Conservation (phyloP, 2,797 vertebrate species). For the Ctenochaetus hawaiiensis region DNA sequence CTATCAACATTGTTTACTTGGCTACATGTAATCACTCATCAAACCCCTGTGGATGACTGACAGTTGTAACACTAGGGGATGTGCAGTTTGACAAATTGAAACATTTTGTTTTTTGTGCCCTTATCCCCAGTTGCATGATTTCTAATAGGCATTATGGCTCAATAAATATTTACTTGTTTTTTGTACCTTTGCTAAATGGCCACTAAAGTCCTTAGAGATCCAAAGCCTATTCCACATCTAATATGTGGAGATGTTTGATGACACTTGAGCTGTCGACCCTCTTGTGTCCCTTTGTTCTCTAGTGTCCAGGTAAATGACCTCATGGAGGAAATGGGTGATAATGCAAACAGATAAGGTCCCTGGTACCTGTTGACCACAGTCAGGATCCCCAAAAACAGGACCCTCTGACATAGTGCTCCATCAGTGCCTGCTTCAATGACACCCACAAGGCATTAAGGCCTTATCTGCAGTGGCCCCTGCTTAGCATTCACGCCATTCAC, state of each 20-base stretch:
- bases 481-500: constrained; percentile 87
- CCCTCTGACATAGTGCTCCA: constrained; percentile 83
- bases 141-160: constrained; percentile 45
- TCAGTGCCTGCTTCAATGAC: constrained; percentile 82
- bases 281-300: constrained; percentile 78
- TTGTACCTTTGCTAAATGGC: constrained; percentile 41
- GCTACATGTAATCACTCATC: constrained; percentile 48
- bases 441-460: constrained; percentile 83
- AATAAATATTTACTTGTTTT: constrained; percentile 39
- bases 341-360: constrained; percentile 85
- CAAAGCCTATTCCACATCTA: constrained; percentile 41
- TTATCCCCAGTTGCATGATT: constrained; percentile 25
- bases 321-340: constrained; percentile 86
- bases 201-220: constrained; percentile 45
- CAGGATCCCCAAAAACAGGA: constrained; percentile 81
- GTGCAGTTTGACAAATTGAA: constrained; percentile 45
- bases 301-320: constrained; percentile 80
- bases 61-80: constrained; percentile 27
- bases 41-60: constrained; percentile 41
- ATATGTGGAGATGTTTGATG: constrained; percentile 66
- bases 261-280: constrained; percentile 76
- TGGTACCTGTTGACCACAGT: constrained; percentile 83
- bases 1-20: constrained; percentile 31
- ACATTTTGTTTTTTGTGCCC: constrained; percentile 32
- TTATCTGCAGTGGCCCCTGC: constrained; percentile 86